Conservation (phyloP, 2,888 invertebrate genomes). For the Eupithecia exiguata region DNA sequence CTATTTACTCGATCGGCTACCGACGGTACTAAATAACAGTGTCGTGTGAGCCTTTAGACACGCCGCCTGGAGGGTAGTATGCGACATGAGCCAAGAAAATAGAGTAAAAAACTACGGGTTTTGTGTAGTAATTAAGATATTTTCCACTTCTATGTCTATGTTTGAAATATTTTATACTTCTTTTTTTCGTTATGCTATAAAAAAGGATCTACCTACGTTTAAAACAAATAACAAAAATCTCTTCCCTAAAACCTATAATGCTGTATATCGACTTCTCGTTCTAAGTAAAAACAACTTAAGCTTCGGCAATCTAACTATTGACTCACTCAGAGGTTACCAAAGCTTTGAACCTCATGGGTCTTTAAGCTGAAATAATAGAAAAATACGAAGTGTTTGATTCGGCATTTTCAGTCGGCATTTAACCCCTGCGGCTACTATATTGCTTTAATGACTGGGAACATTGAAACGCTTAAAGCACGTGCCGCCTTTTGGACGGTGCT, state of each 20-base stretch:
- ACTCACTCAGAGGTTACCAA: neutral
- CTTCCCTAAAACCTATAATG: too few relatives aligned
- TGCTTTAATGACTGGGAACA: conserved; percentile 6
- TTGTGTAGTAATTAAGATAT: too few relatives aligned
- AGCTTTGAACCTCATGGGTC: neutral
- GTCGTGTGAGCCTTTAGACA: conserved; percentile 78
- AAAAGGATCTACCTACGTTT: too few relatives aligned
- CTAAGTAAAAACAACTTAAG: too few relatives aligned
- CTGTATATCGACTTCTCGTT: too few relatives aligned
- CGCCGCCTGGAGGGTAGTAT: conserved; percentile 65
- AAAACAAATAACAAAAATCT: too few relatives aligned
- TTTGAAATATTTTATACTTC: neutral
- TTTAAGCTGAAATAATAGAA: neutral
- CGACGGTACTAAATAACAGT: conserved; percentile 82
- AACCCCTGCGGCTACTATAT: conserved; percentile 28
- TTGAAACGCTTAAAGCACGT: conserved; percentile 7
- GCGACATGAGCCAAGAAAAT: conserved; percentile 11
- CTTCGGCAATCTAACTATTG: too few relatives aligned
- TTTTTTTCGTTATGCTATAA: too few relatives aligned
- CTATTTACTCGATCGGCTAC: conserved; percentile 54
- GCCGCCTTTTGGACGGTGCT: neutral
- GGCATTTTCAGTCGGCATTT: neutral
- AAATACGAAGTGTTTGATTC: neutral
- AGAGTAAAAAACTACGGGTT: neutral
- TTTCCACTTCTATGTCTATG: neutral